Base-by-base conservation (phyloP, 1,140 invertebrate species). In the Melitaea cinxia region DNA sequence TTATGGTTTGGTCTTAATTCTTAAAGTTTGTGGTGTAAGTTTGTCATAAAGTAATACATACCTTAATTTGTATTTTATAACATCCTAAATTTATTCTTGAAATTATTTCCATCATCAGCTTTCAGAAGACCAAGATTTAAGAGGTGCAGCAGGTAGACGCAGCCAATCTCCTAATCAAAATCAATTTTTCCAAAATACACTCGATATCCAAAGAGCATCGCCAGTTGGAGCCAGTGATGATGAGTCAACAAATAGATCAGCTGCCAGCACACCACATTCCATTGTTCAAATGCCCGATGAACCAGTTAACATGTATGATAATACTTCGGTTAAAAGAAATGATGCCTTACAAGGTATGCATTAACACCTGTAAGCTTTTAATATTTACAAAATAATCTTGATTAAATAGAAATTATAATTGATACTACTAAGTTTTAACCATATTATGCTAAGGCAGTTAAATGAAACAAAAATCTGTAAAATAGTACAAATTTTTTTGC, bases 221-320 rank as follows among this genome's bases (percentile, higher is more conserved):
- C 55, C 55, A 9, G 55, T 57, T 30, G 55, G 55, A 10, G 91
- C 91, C 23, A 91, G 90, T 73, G 90, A 91, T 78, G 91, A 92
- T 75, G 93, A 94, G 64, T 56, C 53, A n/a, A 73, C 76, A 24
- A 81, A 76, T 53, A 19, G 50, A 37, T 66, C 64, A 1, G 67
- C 81, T n/a, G 83, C 80, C 26, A 93, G 93, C 59, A 92, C 94
- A 14, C 93, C 94, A 70, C 94, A 95, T 91, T 95, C 94, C 53
- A 91, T 95, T 68, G 93, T 95, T 26, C 94, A 95, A 83, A 94
- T 95, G 4, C 92, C 94, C 63, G 93, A 91, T 68, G 90, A 92
- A 37, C 74, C 81, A 37, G 76, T 80, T 21, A 85, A 84, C 61
- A 83, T 87, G 42, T 89, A 83, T 76, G 86, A 91, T 26, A 75